phyloP scores from a whole-genome alignment of 2,113 vertebrate genomes.

The Acrocephalus kingi region DNA sequence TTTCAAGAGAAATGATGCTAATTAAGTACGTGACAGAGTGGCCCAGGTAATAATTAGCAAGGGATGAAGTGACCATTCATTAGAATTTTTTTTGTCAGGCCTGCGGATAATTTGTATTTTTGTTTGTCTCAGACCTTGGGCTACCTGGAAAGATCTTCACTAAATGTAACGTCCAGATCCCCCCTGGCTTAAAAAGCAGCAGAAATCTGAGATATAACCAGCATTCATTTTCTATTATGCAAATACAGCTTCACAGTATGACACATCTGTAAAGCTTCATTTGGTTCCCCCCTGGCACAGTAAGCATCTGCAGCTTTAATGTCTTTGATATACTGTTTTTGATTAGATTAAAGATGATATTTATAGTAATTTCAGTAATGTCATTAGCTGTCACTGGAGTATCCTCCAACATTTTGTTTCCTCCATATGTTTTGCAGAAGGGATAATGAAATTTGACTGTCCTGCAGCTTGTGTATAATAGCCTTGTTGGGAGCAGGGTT shows the following conservation, averaged over 20 bases:
- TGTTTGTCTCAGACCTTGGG: not conserved
- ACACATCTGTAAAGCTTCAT: conserved; percentile 67
- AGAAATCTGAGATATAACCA: conserved; percentile 63
- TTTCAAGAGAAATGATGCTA: conserved; percentile 48
- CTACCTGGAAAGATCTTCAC: not conserved
- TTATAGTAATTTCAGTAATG: conserved; percentile 60
- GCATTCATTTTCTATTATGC: conserved; percentile 71
- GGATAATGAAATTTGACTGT: conserved; percentile 58
- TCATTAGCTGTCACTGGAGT: conserved; percentile 60
- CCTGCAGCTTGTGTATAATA: conserved; percentile 18
- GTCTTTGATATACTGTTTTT: conserved; percentile 63
- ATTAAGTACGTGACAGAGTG: conserved; percentile 34
- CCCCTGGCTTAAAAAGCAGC: conserved; percentile 32
- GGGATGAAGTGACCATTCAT: not conserved
- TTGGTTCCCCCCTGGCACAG: conserved; percentile 53
- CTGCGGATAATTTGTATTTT: not conserved
- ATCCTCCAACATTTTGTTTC: conserved; percentile 61
- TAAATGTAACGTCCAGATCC: not conserved
- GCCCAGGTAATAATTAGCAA: conserved; percentile 48
- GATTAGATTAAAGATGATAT: conserved; percentile 61
- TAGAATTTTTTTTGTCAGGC: not conserved
- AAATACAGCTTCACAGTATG: conserved; percentile 70
- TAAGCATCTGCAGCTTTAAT: conserved; percentile 52
- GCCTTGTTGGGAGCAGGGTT: conserved; percentile 10
- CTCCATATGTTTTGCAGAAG: conserved; percentile 45